Base-by-base conservation (phyloP, 1,140 invertebrate genomes). In the Solenopsis fugax region DNA sequence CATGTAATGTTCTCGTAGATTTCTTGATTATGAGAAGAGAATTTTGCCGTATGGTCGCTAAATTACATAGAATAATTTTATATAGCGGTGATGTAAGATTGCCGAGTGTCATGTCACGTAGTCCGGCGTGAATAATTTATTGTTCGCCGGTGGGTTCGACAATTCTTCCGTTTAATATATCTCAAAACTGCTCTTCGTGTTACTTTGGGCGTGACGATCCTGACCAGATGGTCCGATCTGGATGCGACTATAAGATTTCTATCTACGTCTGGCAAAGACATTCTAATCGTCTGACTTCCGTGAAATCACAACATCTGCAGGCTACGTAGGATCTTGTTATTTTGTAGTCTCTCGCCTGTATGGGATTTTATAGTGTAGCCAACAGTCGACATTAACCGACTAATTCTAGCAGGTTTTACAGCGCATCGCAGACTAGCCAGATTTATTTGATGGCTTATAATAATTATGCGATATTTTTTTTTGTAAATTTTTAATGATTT, bases 121-220 rank as follows among this genome's bases (percentile, higher is more conserved):
- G 67, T 4, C n/a, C 24, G 13, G 24, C 13, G 41, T 84, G 69
- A 73, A 73, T 84, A 84, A 84, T 73, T 84, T 84, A 84, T 84
- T 84, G 69, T 84, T 73, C 21, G n/a, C 48, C 13, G 48, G n/a
- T n/a, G n/a, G n/a, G n/a, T n/a, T 41, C 21, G n/a, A 50, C 76
- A 29, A 69, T 75, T 78, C 37, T 84, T 18, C 41, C 60, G 4
- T 78, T 85, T 86, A 65, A 62, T 80, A 18, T 67, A 54, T 67
- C 18, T 78, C 37, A 37, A 67, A 86, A 80, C 75, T 80, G 48
- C 62, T 50, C n/a, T 37, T 37, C 24, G 37, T 29, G 75, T 48
- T 54, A 82, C 50, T 64, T 56, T 71, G 65, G 77, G 85, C 77
- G 85, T 86, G 65, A 82, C 85, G 76, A 62, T 86, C 67, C 34